Evolutionary conservation across 2,888 invertebrate species (phyloP).

Genomic region (Rhagium mordax): DNA sequence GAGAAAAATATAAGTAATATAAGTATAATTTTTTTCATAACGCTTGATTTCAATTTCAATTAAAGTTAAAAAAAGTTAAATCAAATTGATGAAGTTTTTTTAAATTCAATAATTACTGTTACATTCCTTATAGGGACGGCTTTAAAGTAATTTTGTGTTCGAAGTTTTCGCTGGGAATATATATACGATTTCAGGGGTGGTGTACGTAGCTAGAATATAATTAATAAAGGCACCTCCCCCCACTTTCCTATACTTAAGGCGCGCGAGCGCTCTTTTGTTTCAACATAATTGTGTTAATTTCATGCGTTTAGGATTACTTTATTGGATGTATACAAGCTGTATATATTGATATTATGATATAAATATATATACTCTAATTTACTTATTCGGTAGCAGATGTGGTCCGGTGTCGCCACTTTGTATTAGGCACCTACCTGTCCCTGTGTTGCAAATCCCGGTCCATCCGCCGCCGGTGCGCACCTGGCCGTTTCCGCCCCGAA

Average conservation of each 20-base stretch:
- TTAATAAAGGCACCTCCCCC: conserved; percentile 39
- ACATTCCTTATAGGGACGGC: not conserved
- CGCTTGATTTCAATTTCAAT: too few relatives aligned
- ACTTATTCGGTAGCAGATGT: conserved; percentile 67
- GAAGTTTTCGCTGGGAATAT: not conserved
- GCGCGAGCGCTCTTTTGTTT: conserved; percentile 64
- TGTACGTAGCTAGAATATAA: conserved; percentile 28
- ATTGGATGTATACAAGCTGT: conserved; percentile 70
- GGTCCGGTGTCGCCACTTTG: conserved; percentile 68
- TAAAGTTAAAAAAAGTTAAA: too few relatives aligned
- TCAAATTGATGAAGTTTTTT: too few relatives aligned
- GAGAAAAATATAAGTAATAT: too few relatives aligned
- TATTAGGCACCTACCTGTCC: conserved; percentile 68
- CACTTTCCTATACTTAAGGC: conserved; percentile 65
- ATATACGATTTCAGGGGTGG: conserved; percentile 18
- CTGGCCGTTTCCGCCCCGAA: not conserved
- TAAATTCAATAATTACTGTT: not conserved
- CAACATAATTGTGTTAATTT: conserved; percentile 61
- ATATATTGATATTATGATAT: conserved; percentile 68
- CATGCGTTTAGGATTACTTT: conserved; percentile 67
- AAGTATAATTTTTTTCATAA: too few relatives aligned
- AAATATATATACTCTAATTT: conserved; percentile 68
- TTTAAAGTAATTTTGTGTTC: not conserved
- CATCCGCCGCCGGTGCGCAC: conserved; percentile 66
- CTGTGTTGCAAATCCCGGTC: conserved; percentile 68